Conservation (phyloP, 1,140 invertebrate genomes). For the Pachypsylla venusta region DNA sequence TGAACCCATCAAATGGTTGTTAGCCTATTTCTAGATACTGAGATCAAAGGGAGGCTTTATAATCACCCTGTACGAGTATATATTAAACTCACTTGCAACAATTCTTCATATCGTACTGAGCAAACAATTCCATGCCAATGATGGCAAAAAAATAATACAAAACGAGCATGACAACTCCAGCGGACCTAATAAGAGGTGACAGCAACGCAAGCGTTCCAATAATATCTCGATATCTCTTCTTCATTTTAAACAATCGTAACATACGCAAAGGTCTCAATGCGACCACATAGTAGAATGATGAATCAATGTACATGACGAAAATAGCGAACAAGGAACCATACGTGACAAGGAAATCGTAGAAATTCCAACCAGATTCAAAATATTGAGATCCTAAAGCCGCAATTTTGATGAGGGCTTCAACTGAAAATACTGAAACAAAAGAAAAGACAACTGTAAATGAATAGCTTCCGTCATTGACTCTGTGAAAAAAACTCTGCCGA, state of each 20-base stretch:
- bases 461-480: too few relatives aligned
- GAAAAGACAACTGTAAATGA: constrained; percentile 16
- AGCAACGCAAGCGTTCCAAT: constrained; percentile 75
- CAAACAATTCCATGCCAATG: constrained; percentile 79
- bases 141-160: constrained; percentile 86
- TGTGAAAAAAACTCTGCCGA: too few relatives aligned
- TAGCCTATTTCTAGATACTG: neutral
- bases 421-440: constrained; percentile 49
- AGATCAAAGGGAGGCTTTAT: neutral
- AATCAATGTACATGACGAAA: constrained; percentile 44
- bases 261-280: constrained; percentile 50
- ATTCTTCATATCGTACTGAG: constrained; percentile 56
- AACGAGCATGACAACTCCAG: constrained; percentile 66
- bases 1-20: neutral
- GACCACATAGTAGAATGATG: constrained; percentile 53
- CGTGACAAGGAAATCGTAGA: constrained; percentile 65
- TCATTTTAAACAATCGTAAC: constrained; percentile 59
- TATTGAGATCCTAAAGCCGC: constrained; percentile 59
- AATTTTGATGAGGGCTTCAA: constrained; percentile 59
- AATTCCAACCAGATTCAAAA: constrained; percentile 71
- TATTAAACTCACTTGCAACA: constrained; percentile 79
- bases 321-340: constrained; percentile 49
- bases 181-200: constrained; percentile 45
- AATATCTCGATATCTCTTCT: constrained; percentile 75
- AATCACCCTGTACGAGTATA: too few relatives aligned